These are phyloP conservation scores for Belgica antarctica DNA, from an alignment of 2,888 invertebrate genomes.

Conservation along the genomic window DNA sequence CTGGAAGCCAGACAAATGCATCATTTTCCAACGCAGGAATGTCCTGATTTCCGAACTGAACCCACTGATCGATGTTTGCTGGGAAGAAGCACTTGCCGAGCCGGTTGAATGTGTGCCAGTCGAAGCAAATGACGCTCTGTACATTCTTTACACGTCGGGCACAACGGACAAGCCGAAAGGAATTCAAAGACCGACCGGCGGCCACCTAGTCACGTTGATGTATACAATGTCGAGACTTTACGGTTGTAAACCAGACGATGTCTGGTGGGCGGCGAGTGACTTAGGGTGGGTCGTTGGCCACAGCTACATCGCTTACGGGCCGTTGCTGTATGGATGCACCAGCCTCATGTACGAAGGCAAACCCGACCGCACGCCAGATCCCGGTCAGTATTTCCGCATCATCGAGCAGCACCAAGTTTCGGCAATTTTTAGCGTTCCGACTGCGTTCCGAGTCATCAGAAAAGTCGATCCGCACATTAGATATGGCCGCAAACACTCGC, in stretches of 20 bases:
- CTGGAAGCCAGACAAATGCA: conserved; percentile 73
- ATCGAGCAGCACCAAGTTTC: conserved; percentile 83
- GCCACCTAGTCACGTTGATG: conserved; percentile 79
- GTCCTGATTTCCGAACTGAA: conserved; percentile 65
- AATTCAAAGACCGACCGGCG: conserved; percentile 81
- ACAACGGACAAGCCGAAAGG: conserved; percentile 76
- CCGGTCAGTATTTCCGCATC: conserved; percentile 88
- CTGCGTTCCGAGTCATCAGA: conserved; percentile 81
- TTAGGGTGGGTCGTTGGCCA: conserved; percentile 93
- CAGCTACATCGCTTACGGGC: conserved; percentile 91
- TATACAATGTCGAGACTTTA: conserved; percentile 84
- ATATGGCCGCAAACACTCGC: conserved; percentile 68
- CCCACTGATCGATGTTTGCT: conserved; percentile 68
- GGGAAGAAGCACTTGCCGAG: conserved; percentile 68
- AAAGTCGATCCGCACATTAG: conserved; percentile 70
- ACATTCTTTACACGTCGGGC: conserved; percentile 90
- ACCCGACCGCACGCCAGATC: conserved; percentile 90
- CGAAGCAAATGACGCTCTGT: conserved; percentile 85
- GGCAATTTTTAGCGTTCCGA: conserved; percentile 85
- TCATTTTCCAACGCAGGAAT: conserved; percentile 76
- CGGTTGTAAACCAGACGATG: conserved; percentile 71
- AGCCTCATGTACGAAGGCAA: conserved; percentile 88
- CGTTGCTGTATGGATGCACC: conserved; percentile 72
- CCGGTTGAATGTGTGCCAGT: conserved; percentile 80
- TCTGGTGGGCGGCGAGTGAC: conserved; percentile 75